These are phyloP conservation scores for Takifugu ocellatus DNA, from an alignment of 2,797 vertebrate genomes.

Conservation along the genomic window DNA sequence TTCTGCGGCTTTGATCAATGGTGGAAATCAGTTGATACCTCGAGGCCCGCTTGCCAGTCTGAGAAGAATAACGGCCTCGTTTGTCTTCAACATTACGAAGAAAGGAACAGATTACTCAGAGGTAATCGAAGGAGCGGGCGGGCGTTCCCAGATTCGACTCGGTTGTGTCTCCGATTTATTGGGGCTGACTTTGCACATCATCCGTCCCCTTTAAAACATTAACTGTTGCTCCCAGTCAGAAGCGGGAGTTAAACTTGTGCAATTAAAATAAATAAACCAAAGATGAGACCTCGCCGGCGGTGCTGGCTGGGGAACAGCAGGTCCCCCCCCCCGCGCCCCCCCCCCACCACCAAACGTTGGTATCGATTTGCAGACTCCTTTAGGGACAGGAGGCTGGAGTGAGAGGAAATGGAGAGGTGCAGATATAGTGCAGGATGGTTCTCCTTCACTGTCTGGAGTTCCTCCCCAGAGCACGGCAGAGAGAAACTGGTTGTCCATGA, in stretches of 20 bases:
- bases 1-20: slow-evolving; percentile 54
- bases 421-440: slow-evolving; percentile 63
- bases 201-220: slow-evolving; percentile 45
- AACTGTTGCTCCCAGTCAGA: slow-evolving; percentile 59
- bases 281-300: slow-evolving; percentile 33
- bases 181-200: slow-evolving; percentile 52
- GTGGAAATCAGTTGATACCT: slow-evolving; percentile 60
- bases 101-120: slow-evolving; percentile 32
- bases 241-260: slow-evolving; percentile 53
- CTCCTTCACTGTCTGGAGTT: slow-evolving; percentile 61
- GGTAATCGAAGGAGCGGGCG: slow-evolving; percentile 54
- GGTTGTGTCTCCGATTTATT: slow-evolving; percentile 49
- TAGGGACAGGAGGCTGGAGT: slow-evolving; percentile 64
- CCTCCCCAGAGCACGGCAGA: slow-evolving; percentile 52
- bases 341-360: slow-evolving; percentile 49
- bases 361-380: slow-evolving; percentile 68
- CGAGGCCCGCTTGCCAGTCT: slow-evolving; percentile 31
- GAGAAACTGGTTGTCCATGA: slow-evolving; percentile 45
- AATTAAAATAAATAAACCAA: slow-evolving; percentile 45
- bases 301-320: slow-evolving; percentile 25
- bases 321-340: slow-evolving; percentile 27
- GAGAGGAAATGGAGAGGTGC: slow-evolving; percentile 73
- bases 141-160: slow-evolving; percentile 57
- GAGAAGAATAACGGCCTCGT: slow-evolving; percentile 2
- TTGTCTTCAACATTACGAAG: slow-evolving; percentile 31